Evolutionary conservation across 2,113 vertebrate species (phyloP), one percentile per base, ranked within the genome.

Genomic region (Spheniscus mendiculus): DNA sequence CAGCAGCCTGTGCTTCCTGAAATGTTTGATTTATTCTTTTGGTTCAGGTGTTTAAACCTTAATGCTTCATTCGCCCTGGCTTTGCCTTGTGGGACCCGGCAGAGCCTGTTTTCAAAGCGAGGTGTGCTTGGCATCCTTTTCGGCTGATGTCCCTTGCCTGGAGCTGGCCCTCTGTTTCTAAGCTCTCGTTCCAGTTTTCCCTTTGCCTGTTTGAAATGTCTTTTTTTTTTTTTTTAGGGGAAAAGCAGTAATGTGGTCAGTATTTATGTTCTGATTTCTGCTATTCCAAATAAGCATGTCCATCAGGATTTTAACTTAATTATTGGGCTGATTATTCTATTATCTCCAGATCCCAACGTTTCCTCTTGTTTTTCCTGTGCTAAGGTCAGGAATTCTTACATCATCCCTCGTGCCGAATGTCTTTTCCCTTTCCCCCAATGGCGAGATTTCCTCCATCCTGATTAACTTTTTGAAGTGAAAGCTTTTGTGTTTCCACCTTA

Each of bases 321-420:
- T 87, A 94, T 49, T 44, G 40, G 34, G 44, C 82, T 90, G 82
- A 88, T 94, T 85, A 88, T 69, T 90, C 58, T 38, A 36, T 97
- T 97, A 71, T 97, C 92, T 95, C 32, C 79, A 69, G 62, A 58
- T 92, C 82, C 83, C 65, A 63, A 16, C 3, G 7, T 42, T 96
- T 97, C 94, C 96, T 95, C 83, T 73, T 74, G 80, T 36, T 95
- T 92, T 96, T 96, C 96, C 96, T 96, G 94, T 90, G 85, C 83
- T 69, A 45, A 70, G 82, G 87, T 82, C 92, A 93, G 94, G 86
- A 87, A 79, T 93, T 95, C 69, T 95, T 92, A 85, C 90, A 70
- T 90, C 83, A 72, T 26, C 47, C 45, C 27, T 79, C 1, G 1
- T 30, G 53, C 70, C 11, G 6, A 36, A 15, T 66, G 56, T 65